A percentile compares a stretch with the other conserved stretches of the same genome.
Conservation (phyloP, 2,113 vertebrate species). For the Okapia johnstoni region DNA sequence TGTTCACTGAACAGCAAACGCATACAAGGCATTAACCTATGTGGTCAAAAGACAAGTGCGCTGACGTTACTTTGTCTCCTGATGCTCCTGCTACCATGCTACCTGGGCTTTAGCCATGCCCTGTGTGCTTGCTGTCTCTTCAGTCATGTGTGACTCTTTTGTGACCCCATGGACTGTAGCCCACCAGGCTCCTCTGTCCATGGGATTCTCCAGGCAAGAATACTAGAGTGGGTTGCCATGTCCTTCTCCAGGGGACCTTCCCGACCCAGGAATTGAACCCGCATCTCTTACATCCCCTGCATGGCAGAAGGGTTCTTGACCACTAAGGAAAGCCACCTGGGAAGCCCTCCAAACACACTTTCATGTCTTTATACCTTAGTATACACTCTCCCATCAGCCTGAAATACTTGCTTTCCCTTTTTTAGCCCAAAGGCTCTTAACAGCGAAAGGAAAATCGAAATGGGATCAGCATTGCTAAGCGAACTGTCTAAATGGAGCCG, state of each 20-base stretch:
- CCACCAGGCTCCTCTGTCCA: neutral
- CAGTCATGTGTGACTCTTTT: neutral
- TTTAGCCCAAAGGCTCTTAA: neutral
- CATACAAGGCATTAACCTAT: neutral
- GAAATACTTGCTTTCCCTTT: fast-evolving
- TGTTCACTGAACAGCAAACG: neutral
- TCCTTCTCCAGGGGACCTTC: neutral
- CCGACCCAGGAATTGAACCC: neutral
- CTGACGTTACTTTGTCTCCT: neutral
- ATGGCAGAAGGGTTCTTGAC: neutral
- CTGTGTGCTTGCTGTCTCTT: neutral
- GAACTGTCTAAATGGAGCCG: neutral
- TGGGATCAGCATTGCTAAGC: neutral
- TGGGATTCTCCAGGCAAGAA: neutral
- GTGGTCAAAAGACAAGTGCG: neutral
- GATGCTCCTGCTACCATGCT: no score
- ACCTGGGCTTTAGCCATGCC: neutral
- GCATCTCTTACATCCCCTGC: neutral
- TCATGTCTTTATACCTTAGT: neutral
- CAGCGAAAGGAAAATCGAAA: neutral
- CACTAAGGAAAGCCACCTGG: neutral
- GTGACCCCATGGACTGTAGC: neutral
- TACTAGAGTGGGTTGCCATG: neutral
- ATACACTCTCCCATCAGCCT: no score
- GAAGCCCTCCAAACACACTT: neutral